These are phyloP conservation scores for Cherax quadricarinatus DNA, from an alignment of 1,140 invertebrate species.

Conservation along the genomic window DNA sequence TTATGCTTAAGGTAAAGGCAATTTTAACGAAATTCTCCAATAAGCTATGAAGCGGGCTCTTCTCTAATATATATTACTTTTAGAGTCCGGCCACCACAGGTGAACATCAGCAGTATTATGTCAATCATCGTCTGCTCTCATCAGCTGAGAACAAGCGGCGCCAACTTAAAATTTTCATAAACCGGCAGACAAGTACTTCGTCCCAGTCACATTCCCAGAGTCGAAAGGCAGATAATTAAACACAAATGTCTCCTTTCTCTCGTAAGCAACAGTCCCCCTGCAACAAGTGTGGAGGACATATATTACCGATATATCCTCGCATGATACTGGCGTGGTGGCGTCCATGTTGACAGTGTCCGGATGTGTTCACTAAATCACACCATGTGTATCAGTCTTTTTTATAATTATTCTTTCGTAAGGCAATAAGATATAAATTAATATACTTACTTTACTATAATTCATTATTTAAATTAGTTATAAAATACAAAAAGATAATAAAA, in stretches of 20 bases:
- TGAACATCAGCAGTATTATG: not conserved
- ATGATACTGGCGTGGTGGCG: constrained; percentile 30
- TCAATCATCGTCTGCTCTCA: not conserved
- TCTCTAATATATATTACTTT: not conserved
- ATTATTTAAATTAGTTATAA: too few species aligned
- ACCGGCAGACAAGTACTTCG: not conserved
- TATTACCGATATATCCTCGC: constrained; percentile 43
- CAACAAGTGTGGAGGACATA: not conserved
- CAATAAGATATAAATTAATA: too few species aligned
- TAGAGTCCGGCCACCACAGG: not conserved
- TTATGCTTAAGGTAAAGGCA: too few species aligned
- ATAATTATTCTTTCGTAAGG: too few species aligned
- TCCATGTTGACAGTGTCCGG: constrained; percentile 37
- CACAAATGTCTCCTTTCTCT: not conserved
- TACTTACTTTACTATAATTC: too few species aligned
- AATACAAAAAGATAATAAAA: too few species aligned
- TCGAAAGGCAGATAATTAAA: too few species aligned
- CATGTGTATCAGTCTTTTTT: too few species aligned
- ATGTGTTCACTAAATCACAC: not conserved
- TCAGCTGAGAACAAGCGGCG: not conserved
- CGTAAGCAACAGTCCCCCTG: not conserved
- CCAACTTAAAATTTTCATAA: not conserved
- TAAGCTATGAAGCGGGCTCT: too few species aligned
- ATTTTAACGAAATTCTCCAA: too few species aligned
- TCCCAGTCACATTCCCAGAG: not conserved